A percentile compares a stretch with the other conserved stretches of the same genome.
Evolutionary conservation across 1,140 invertebrate genomes (phyloP).

Genomic region (Oryzaephilus surinamensis): DNA sequence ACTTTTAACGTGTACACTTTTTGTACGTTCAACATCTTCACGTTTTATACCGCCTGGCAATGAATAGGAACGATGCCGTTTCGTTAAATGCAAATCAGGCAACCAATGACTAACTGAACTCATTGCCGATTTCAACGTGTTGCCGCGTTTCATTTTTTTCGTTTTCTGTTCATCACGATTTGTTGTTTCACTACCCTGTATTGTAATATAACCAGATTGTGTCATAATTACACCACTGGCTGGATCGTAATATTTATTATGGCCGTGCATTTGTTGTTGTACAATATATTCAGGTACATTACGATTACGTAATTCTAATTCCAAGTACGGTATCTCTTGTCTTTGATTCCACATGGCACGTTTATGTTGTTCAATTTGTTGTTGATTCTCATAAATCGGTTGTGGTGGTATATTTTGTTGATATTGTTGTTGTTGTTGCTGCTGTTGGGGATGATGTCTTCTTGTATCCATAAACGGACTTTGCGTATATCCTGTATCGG

Average conservation of each 20-base stretch:
- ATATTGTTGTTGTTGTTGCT: slow-evolving; percentile 43
- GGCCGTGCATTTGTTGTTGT: slow-evolving; percentile 25
- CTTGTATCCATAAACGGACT: slow-evolving; percentile 48
- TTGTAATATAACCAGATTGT: slow-evolving; percentile 71
- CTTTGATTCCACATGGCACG: slow-evolving; percentile 37
- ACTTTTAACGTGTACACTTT: slow-evolving; percentile 34
- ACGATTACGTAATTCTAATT: slow-evolving; percentile 37
- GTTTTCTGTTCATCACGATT: slow-evolving; percentile 43
- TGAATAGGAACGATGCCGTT: slow-evolving; percentile 68
- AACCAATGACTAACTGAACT: slow-evolving; percentile 69
- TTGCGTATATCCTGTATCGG: slow-evolving; percentile 44
- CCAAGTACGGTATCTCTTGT: slow-evolving; percentile 33
- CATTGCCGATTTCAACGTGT: slow-evolving; percentile 67
- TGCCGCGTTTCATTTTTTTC: slow-evolving; percentile 59
- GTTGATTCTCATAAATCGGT: slow-evolving; percentile 39
- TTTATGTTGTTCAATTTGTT: slow-evolving; percentile 36
- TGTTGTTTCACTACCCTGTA: too few species aligned
- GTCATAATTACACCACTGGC: slow-evolving; percentile 62
- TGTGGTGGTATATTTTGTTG: slow-evolving; percentile 20
- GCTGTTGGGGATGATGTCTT: slow-evolving; percentile 45
- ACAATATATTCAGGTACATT: slow-evolving; percentile 36
- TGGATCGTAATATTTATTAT: slow-evolving; percentile 38
- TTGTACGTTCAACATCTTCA: slow-evolving; percentile 45
- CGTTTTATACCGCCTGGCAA: slow-evolving; percentile 58
- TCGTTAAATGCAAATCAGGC: slow-evolving; percentile 67